phyloP scores from a whole-genome alignment of 2,797 vertebrate species.

The Erethizon dorsatum region DNA sequence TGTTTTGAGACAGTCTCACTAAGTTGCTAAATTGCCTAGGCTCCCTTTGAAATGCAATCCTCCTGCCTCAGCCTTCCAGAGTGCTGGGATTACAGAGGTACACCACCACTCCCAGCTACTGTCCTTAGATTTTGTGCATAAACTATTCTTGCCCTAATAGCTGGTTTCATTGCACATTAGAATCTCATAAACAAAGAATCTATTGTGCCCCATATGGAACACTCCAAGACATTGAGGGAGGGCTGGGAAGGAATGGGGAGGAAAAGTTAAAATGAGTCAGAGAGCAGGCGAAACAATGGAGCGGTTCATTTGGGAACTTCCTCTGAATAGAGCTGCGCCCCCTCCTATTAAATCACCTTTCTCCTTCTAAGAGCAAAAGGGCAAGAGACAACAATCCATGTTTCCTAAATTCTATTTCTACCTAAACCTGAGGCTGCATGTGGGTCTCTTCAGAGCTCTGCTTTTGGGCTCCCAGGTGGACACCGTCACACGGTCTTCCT shows the following conservation, averaged over 20 bases:
- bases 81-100: background rate
- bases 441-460: background rate
- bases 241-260: conserved; percentile 1
- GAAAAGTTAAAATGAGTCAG: conserved; percentile 75
- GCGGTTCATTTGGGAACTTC: conserved; percentile 56
- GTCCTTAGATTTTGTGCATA: background rate
- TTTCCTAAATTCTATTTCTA: background rate
- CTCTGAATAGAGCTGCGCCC: background rate
- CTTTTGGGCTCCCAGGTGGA: background rate
- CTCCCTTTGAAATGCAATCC: background rate
- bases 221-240: background rate
- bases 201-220: conserved; percentile 51
- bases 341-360: background rate
- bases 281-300: conserved; percentile 8
- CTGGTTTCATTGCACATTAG: conserved; percentile 37
- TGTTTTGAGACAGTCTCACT: background rate
- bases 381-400: background rate
- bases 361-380: conserved; percentile 52
- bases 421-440: background rate
- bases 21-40: background rate
- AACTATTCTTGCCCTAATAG: conserved; percentile 61
- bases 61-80: background rate
- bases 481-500: background rate
- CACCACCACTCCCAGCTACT: background rate
- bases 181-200: conserved; percentile 64